These are phyloP conservation scores for Anthopleura xanthogrammica DNA, from an alignment of 92 coral and sea anemone genomes.

Conservation along the genomic window DNA sequence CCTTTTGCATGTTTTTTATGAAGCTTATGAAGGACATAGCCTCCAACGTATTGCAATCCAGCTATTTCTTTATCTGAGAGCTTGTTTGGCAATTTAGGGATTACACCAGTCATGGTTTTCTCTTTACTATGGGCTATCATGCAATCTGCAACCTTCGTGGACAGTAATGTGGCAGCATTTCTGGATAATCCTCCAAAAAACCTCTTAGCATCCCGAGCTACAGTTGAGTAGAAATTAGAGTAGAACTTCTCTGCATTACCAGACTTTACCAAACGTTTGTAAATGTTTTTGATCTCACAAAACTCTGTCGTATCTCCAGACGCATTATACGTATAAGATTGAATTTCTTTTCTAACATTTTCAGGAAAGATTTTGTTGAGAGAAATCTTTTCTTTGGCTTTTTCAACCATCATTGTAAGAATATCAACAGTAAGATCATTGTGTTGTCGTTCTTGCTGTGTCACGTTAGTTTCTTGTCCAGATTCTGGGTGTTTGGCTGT, in stretches of 20 bases:
- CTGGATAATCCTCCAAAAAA: constrained; percentile 23
- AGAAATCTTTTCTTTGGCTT: no score
- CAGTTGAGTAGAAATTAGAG: constrained; percentile 50
- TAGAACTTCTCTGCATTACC: constrained; percentile 59
- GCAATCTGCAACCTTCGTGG: constrained; percentile 61
- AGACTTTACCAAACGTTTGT: constrained; percentile 28
- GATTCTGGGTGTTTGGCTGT: no score
- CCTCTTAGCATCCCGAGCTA: constrained; percentile 33
- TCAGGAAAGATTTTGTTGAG: no score
- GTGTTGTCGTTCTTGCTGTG: no score
- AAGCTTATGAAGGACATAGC: background rate
- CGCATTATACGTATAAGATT: no score
- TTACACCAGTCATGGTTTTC: background rate
- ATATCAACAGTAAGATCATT: no score
- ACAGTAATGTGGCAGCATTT: constrained; percentile 63
- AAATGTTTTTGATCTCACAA: constrained; percentile 8
- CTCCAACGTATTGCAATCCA: background rate
- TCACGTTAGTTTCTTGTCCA: no score
- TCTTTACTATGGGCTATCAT: background rate
- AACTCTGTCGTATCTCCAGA: no score
- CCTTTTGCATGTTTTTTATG: no score
- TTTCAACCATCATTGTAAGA: no score
- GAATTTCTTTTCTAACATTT: no score
- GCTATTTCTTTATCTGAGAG: background rate
- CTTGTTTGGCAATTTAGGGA: background rate